These are phyloP conservation scores for Sterrhoptilus dennistouni DNA, from an alignment of 2,113 vertebrate genomes.

Conservation along the genomic window DNA sequence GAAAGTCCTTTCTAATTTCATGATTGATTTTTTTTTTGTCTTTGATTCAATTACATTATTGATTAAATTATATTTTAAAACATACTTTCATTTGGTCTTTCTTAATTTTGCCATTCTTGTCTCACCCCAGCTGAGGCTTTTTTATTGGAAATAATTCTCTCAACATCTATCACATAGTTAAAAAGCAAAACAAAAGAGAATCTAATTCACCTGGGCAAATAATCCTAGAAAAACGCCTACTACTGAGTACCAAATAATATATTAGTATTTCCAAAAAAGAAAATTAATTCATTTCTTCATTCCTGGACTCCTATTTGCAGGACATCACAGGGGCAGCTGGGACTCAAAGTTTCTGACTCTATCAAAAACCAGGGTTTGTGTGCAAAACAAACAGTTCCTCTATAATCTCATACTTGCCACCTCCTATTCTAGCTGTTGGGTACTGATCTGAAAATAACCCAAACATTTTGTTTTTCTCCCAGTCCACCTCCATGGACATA, in stretches of 20 bases:
- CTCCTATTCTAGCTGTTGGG: neutral
- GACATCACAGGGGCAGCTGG: neutral
- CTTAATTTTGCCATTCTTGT: neutral
- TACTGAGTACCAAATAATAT: neutral
- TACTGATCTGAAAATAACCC: neutral
- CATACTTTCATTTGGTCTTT: neutral
- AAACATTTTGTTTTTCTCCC: neutral
- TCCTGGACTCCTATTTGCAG: neutral
- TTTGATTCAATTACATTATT: conserved; percentile 18
- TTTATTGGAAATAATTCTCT: neutral
- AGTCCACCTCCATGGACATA: neutral
- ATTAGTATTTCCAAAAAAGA: neutral
- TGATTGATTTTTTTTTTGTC: neutral
- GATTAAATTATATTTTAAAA: neutral
- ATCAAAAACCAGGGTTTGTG: neutral
- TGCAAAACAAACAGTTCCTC: neutral
- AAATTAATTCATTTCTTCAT: neutral
- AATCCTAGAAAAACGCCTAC: neutral
- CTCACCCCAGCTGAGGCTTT: neutral
- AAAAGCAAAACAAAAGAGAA: neutral
- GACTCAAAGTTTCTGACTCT: neutral
- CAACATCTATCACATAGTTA: neutral
- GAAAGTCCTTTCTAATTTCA: conserved; percentile 11
- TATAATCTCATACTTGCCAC: no score
- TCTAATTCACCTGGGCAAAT: neutral